These are phyloP conservation scores for Amblyjoppa fuscipennis DNA, from an alignment of 2,888 invertebrate species.

Conservation along the genomic window DNA sequence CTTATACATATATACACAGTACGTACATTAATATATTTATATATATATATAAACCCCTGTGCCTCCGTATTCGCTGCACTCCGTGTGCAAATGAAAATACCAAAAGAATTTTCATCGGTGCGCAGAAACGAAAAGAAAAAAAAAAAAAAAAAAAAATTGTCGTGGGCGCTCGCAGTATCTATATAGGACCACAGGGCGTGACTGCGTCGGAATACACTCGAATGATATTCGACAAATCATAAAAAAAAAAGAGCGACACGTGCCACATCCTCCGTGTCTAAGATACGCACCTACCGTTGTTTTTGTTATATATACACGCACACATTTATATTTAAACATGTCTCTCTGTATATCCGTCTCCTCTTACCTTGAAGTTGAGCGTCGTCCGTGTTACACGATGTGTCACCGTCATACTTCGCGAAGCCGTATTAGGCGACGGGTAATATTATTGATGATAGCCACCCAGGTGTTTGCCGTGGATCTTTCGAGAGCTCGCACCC, in stretches of 20 bases:
- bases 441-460: slow-evolving; percentile 61
- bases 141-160: background rate
- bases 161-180: background rate
- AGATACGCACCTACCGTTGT: slow-evolving; percentile 1
- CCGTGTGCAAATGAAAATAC: too few relatives aligned
- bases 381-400: slow-evolving; percentile 63
- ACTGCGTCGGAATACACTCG: background rate
- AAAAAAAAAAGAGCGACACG: background rate
- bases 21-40: too few relatives aligned
- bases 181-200: slow-evolving; percentile 5
- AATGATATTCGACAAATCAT: slow-evolving; percentile 31
- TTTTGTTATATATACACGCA: background rate
- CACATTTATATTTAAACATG: background rate
- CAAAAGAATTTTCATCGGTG: slow-evolving; percentile 4
- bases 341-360: background rate
- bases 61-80: too few relatives aligned
- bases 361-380: slow-evolving; percentile 6
- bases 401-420: slow-evolving; percentile 56
- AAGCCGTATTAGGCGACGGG: slow-evolving; percentile 65
- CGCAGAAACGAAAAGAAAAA: background rate
- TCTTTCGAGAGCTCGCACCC: slow-evolving; percentile 23
- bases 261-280: background rate
- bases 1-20: background rate
- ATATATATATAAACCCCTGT: too few relatives aligned
- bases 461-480: slow-evolving; percentile 58